phyloP scores from a whole-genome alignment of 2,797 vertebrate species.

The Hipposideros larvatus region DNA sequence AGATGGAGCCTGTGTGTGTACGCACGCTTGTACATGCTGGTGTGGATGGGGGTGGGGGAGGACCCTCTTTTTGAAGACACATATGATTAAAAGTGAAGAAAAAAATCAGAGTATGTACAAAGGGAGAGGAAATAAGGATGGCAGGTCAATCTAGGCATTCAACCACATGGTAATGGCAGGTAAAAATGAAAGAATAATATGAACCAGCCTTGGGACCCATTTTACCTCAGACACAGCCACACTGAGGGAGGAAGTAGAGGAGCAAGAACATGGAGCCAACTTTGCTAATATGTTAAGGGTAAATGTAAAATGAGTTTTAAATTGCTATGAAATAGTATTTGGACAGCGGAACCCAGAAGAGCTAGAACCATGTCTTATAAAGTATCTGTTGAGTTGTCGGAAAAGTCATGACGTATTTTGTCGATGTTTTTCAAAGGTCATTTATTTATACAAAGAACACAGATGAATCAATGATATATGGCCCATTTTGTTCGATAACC shows the following conservation, averaged over 20 bases:
- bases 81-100: neutral
- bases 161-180: neutral
- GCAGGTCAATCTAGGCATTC: neutral
- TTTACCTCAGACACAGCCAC: neutral
- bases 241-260: neutral
- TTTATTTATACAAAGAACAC: too few relatives aligned
- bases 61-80: neutral
- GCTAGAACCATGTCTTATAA: conserved; percentile 7
- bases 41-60: fast-evolving
- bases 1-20: neutral
- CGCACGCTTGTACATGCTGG: neutral
- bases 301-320: neutral
- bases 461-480: too few relatives aligned
- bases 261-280: neutral
- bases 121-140: neutral
- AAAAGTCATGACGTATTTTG: too few relatives aligned
- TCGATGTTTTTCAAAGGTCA: too few relatives aligned
- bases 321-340: conserved; percentile 38
- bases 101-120: neutral
- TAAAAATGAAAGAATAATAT: neutral
- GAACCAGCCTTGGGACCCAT: neutral
- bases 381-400: neutral
- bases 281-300: neutral
- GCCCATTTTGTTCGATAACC: too few relatives aligned
- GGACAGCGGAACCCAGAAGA: neutral